Conservation (phyloP, 2,797 vertebrate species). For the Tenualosa thibaudeaui region DNA sequence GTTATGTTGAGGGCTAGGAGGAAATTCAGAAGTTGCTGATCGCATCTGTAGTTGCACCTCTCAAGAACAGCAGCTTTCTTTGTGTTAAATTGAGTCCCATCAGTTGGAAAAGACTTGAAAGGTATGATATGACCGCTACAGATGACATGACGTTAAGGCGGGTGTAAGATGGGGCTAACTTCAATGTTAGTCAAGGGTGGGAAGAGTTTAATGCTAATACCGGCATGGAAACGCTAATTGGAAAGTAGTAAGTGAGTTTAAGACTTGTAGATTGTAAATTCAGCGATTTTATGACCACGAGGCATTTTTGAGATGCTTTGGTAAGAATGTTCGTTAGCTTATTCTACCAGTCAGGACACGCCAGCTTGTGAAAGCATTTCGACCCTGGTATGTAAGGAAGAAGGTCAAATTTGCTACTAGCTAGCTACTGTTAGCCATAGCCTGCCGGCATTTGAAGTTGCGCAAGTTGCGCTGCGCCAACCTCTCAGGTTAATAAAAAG, state of each 20-base stretch:
- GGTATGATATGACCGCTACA: neutral
- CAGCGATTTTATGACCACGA: neutral
- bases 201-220: neutral
- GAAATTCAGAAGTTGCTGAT: neutral
- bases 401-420: constrained; percentile 1
- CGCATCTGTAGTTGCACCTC: too few relatives aligned
- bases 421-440: neutral
- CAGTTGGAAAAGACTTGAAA: neutral
- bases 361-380: neutral
- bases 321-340: neutral
- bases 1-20: neutral
- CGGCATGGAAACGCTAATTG: neutral
- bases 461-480: neutral
- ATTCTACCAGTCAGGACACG: neutral
- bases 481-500: too few relatives aligned
- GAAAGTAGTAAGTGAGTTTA: neutral
- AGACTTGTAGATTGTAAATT: too few relatives aligned
- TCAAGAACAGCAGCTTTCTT: too few relatives aligned
- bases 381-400: constrained; percentile 19
- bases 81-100: too few relatives aligned
- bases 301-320: neutral
- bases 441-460: neutral
- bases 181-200: neutral
- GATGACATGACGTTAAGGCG: neutral
- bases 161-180: neutral